Base-by-base conservation (phyloP, 2,797 vertebrate genomes). In the Meda fulgida region DNA sequence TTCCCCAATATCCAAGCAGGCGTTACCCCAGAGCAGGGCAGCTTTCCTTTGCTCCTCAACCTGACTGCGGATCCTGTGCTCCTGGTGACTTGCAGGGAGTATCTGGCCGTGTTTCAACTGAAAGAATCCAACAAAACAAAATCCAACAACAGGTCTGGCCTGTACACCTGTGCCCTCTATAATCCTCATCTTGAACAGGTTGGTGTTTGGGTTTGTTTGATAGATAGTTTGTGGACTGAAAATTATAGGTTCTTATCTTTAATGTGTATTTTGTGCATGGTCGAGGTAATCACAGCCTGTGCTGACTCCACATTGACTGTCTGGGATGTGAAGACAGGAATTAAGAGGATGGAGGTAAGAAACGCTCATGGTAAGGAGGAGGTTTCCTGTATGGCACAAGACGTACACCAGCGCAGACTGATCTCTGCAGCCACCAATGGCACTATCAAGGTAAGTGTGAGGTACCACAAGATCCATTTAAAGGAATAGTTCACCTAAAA, bases 341-440 rank as follows among this genome's bases (percentile, higher is more conserved):
- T 78, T 11, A 91, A 86, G 78, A 65, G 10, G 31, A 84, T 92
- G 69, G 85, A 86, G 48, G 71, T 93, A 76, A 83, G 71, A 51
- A 93, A 95, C 0, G 90, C 90, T 72, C 93, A 95, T 0, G 92
- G 94, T 51, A 89, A 93, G 11, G 92, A 92, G 36, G 89, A 90
- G 63, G 79, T 95, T 65, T 93, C 91, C 82, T 93, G 93, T 80
- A 92, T 93, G 92, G 31, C 92, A 1, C 86, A 95, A 1, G 95
- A 94, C 88, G 89, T 80, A 9, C 91, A 92, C 46, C 91, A 92
- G 73, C 91, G 90, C 80, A 90, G 91, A 13, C 89, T 95, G 48
- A 88, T 95, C 78, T 95, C 93, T 2, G 94, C 92, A 16, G 93
- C 93, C 38, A 60, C 85, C 76, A 94, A 92, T 16, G 90, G 89